Base-by-base conservation (phyloP, 2,888 invertebrate genomes). In the Apodemia arnacis region DNA sequence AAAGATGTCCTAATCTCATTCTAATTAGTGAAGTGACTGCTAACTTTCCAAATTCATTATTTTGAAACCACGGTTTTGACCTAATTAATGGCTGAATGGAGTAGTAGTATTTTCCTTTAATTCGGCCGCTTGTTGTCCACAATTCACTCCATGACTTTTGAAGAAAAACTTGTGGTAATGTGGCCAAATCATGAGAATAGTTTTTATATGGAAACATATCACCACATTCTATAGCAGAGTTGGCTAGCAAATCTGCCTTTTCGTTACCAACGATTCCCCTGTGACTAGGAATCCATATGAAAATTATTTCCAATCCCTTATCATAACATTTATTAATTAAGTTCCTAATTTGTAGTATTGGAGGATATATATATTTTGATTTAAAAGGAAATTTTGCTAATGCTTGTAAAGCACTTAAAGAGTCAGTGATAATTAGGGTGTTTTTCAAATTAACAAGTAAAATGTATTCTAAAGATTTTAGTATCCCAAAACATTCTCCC, bases 291-390 rank as follows among this genome's bases (percentile, higher is more conserved):
- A 69, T 18, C 31, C 15, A 69, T 18, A 69, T 24, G 13, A 66
- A 27, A 27, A 66, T 66, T 2, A 27, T 66, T 24, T 66, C 27
- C 24, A 66, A 15, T 24, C 66, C 66, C 15, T 27, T 66, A 66
- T 13, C 27, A 66, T 24, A 13, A n/a, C 24, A 66, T 5, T 66
- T 66, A 27, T 66, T 24, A 15, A 66, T 10, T 27, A 66, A 6
- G 96, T 99, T 72, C 6, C 34, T 72, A 5, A 72, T 72, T 72
- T 72, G 34, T 72, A 72, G 11, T 21, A 72, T 21, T 6, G 21
- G 4, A 72, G 72, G 38, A n/a, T 34, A 11, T 27, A 72, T 72
- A 72, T 72, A 38, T 34, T 72, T 72, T 34, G 72, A 34, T 38
- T 72, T 72, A 72, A 72, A 72, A n/a, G 72, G 72, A 21, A 34